These are phyloP conservation scores for Cantharis flavilabris DNA, from an alignment of 2,888 invertebrate genomes.

Conservation along the genomic window DNA sequence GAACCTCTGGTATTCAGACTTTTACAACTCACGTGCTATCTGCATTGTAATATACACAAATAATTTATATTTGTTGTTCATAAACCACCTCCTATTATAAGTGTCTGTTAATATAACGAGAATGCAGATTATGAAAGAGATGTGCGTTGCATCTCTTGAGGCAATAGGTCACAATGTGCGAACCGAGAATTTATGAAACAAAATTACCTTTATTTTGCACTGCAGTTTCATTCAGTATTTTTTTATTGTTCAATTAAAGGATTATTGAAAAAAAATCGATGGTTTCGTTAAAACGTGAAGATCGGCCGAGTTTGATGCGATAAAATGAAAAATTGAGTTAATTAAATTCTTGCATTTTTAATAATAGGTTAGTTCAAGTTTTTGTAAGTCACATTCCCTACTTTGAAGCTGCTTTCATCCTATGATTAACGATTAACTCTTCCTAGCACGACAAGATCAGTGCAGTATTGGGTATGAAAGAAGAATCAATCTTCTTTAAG, in stretches of 20 bases:
- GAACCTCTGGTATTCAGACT: not conserved
- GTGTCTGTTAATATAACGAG: not conserved
- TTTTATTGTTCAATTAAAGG: not conserved
- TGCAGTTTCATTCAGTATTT: not conserved
- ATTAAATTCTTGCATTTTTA: not conserved
- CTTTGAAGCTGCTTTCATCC: not conserved
- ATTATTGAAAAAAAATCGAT: not conserved
- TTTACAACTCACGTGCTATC: not conserved
- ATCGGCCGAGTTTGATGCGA: not conserved
- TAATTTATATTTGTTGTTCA: not conserved
- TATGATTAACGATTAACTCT: conserved; percentile 9
- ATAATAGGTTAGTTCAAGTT: not conserved
- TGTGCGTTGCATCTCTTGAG: not conserved
- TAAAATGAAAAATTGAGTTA: not conserved
- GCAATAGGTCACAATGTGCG: not conserved
- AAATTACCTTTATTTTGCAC: not conserved
- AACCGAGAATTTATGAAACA: not conserved
- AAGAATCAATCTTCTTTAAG: conserved; percentile 7
- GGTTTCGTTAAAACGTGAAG: not conserved
- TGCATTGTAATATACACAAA: not conserved
- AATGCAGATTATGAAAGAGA: not conserved
- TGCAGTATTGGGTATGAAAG: conserved; percentile 23
- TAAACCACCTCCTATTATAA: not conserved
- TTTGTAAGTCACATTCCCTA: not conserved
- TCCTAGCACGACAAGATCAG: conserved; percentile 28